phyloP scores from a whole-genome alignment of 2,113 vertebrate genomes.

The Poeciliopsis prolifica region DNA sequence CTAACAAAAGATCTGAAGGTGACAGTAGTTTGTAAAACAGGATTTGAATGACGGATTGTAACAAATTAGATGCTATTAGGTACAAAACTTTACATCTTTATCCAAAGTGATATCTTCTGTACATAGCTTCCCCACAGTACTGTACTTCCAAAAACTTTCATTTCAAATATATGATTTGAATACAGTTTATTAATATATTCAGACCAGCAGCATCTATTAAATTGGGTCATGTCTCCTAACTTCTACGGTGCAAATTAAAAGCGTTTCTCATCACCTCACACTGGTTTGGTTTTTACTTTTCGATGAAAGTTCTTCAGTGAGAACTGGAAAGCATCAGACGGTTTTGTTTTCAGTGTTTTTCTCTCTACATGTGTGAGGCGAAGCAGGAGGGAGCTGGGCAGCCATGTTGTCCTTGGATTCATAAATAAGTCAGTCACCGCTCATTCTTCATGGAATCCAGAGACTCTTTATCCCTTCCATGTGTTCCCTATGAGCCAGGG shows the following conservation, averaged over 20 bases:
- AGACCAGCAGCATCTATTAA: too few species aligned
- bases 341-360: neutral
- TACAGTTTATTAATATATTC: too few species aligned
- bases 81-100: too few species aligned
- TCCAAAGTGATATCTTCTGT: too few species aligned
- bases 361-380: slow-evolving; percentile 15
- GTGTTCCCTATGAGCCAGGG: slow-evolving; percentile 75
- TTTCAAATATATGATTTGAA: too few species aligned
- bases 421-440: slow-evolving; percentile 75
- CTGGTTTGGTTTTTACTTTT: slow-evolving; percentile 29
- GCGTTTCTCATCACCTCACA: slow-evolving; percentile 52
- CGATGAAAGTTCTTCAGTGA: neutral
- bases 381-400: neutral
- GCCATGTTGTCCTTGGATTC: slow-evolving; percentile 62
- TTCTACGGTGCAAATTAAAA: slow-evolving; percentile 56
- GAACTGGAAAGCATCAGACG: neutral
- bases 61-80: too few species aligned
- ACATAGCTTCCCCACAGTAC: too few species aligned
- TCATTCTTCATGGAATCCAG: slow-evolving; percentile 79
- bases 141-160: too few species aligned
- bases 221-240: slow-evolving; percentile 20
- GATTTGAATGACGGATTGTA: too few species aligned
- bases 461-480: slow-evolving; percentile 79
- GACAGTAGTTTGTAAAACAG: too few species aligned
- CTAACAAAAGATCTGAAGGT: too few species aligned